These are phyloP conservation scores for Elysia chlorotica DNA, from an alignment of 1,140 invertebrate species.

Conservation along the genomic window DNA sequence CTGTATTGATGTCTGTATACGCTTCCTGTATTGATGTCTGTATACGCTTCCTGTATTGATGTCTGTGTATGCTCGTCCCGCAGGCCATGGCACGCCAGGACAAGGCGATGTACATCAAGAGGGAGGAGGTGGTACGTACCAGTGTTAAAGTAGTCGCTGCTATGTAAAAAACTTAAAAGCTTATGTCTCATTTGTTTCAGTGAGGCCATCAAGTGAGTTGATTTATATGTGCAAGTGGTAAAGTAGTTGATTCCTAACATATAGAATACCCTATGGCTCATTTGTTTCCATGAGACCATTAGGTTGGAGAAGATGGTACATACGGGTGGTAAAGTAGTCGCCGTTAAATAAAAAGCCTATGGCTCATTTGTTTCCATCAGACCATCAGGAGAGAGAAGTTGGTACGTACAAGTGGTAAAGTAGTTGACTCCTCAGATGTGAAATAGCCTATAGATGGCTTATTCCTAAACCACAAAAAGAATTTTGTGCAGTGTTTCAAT, in stretches of 20 bases:
- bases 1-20: too few species aligned
- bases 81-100: slow-evolving; percentile 20
- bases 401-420: background rate
- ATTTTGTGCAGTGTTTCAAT: too few species aligned
- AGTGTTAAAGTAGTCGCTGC: background rate
- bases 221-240: background rate
- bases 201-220: background rate
- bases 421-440: background rate
- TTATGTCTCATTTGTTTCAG: background rate
- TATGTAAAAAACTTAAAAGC: background rate
- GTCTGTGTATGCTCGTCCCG: background rate
- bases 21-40: too few species aligned
- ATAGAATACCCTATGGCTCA: background rate
- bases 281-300: slow-evolving; percentile 15
- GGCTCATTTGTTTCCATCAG: background rate
- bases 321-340: background rate
- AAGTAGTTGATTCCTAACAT: background rate
- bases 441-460: background rate
- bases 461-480: background rate
- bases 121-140: slow-evolving; percentile 1
- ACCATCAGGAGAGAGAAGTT: background rate
- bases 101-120: background rate
- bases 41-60: background rate
- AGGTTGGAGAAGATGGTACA: slow-evolving; percentile 10
- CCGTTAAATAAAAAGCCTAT: background rate